phyloP scores from a whole-genome alignment of 92 coral and sea anemone species.

The Epizoanthus fatuus region DNA sequence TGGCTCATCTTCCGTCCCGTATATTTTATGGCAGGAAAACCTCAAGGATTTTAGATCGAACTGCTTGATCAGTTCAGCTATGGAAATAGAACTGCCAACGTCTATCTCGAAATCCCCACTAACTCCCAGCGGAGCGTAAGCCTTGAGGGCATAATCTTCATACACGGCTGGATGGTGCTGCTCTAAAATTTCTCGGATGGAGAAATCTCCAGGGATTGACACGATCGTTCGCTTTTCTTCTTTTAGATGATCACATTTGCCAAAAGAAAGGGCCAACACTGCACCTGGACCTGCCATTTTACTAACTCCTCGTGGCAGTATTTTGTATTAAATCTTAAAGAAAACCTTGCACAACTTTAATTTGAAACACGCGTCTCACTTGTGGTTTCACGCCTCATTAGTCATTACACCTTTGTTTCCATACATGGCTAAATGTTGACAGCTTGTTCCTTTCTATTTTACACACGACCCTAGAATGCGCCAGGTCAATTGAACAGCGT shows the following conservation, averaged over 20 bases:
- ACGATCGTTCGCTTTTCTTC: not conserved
- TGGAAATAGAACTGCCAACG: not conserved
- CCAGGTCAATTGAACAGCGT: no score
- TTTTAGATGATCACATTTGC: conserved; percentile 1
- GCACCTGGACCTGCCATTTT: conserved; percentile 5
- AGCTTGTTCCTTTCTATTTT: no score
- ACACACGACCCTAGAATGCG: no score
- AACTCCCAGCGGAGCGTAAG: not conserved
- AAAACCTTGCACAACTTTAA: no score
- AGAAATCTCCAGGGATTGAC: conserved; percentile 1
- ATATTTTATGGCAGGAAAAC: no score
- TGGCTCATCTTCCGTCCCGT: no score
- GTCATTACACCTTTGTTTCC: no score
- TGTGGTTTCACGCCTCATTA: no score
- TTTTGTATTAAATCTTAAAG: no score
- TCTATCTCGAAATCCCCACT: conserved; percentile 5
- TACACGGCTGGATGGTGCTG: conserved; percentile 7
- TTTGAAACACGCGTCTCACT: no score
- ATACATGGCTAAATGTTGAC: no score
- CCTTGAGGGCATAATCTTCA: not conserved
- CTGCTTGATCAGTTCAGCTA: not conserved
- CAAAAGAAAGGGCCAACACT: conserved; percentile 14
- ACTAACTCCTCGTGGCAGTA: not conserved
- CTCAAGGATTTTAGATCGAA: no score
- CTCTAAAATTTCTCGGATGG: not conserved